phyloP scores from a whole-genome alignment of 2,797 vertebrate species.

The Squalus acanthias region DNA sequence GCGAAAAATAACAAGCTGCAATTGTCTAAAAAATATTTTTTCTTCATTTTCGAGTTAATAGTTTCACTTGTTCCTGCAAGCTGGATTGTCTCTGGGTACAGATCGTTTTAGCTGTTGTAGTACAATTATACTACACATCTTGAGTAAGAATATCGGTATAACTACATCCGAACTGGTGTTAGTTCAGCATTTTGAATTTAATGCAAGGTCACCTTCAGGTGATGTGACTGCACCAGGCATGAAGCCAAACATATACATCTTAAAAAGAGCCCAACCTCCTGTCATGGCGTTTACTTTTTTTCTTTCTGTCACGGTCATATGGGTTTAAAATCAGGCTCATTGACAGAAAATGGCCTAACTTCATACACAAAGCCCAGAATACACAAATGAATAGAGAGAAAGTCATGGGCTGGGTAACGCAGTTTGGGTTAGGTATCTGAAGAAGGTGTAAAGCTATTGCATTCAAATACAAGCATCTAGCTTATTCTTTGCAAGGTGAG shows the following conservation, averaged over 20 bases:
- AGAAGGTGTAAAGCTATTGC: background rate
- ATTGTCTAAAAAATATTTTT: background rate
- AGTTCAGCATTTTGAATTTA: background rate
- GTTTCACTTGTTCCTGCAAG: background rate
- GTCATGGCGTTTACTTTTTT: background rate
- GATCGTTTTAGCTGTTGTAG: background rate
- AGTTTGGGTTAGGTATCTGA: background rate
- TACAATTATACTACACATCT: background rate
- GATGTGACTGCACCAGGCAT: background rate
- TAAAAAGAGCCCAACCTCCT: background rate
- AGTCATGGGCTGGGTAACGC: background rate
- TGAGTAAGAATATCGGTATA: background rate
- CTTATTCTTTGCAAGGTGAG: background rate
- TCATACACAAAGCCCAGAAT: background rate
- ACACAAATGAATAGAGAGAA: background rate
- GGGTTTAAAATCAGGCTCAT: background rate
- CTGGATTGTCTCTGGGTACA: background rate
- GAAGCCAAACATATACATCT: background rate
- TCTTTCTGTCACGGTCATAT: background rate
- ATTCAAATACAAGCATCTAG: background rate
- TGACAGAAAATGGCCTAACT: background rate
- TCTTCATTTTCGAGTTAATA: background rate
- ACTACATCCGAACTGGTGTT: background rate
- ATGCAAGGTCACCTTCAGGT: background rate
- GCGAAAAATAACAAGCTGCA: background rate